Percentiles rank a stretch among this genome's conserved stretches.
phyloP scores from a whole-genome alignment of 2,797 vertebrate genomes.

The Craterocephalus amniculus region DNA sequence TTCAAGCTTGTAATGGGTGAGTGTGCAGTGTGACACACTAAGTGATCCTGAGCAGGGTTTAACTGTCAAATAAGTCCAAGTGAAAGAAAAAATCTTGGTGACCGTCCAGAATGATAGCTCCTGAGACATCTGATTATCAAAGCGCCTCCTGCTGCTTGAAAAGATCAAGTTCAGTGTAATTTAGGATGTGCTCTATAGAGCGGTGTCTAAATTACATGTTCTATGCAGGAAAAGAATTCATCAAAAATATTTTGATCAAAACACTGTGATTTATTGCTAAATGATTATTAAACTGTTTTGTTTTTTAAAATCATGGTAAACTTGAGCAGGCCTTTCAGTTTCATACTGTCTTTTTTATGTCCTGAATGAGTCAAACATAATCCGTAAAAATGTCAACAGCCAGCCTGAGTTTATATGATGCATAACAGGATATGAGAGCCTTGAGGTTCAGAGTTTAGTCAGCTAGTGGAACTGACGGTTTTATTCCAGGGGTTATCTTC shows the following conservation, averaged over 20 bases:
- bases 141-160: too few relatives aligned
- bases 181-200: too few relatives aligned
- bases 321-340: too few relatives aligned
- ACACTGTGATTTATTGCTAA: not conserved
- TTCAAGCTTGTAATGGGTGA: not conserved
- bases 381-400: too few relatives aligned
- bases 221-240: too few relatives aligned
- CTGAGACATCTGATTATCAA: not conserved
- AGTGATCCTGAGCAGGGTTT: not conserved
- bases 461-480: fast-evolving
- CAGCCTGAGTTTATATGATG: not conserved
- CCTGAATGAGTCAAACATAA: not conserved
- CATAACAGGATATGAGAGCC: not conserved
- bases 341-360: too few relatives aligned
- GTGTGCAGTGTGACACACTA: too few relatives aligned
- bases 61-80: not conserved
- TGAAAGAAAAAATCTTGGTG: not conserved
- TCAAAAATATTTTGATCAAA: too few relatives aligned
- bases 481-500: not conserved
- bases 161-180: too few relatives aligned
- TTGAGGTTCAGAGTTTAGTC: slow-evolving; percentile 5
- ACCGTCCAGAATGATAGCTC: not conserved
- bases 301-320: too few relatives aligned
- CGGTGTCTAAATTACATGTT: not conserved
- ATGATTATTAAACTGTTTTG: too few relatives aligned